A percentile compares a stretch with the other conserved stretches of the same genome.
Evolutionary conservation across 2,797 vertebrate genomes (phyloP).

Genomic region (Mormyrus hasselquistii): DNA sequence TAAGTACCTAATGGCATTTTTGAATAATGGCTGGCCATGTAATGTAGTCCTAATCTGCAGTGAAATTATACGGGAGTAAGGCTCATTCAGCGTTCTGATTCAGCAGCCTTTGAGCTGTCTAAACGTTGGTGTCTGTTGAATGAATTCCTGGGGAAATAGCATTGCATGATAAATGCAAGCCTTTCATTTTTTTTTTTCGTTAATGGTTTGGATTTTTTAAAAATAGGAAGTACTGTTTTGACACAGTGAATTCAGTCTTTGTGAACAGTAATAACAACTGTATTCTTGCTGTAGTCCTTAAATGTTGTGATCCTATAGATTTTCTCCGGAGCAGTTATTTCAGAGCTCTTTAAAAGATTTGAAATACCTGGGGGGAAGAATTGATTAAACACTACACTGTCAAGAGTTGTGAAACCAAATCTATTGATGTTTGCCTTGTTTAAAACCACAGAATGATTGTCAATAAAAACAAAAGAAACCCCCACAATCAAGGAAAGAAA

Average conservation of each 20-base stretch:
- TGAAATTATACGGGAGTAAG: not conserved
- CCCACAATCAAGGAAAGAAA: conserved; percentile 22
- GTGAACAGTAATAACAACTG: not conserved
- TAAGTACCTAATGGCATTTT: not conserved
- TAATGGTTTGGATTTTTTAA: conserved; percentile 8
- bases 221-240: not conserved
- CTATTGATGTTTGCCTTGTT: conserved; percentile 45
- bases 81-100: not conserved
- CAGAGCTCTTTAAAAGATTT: conserved; percentile 37
- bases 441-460: conserved; percentile 24
- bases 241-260: not conserved
- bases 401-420: conserved; percentile 52
- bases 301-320: conserved; percentile 17
- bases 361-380: conserved; percentile 40
- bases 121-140: not conserved
- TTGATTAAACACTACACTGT: conserved; percentile 50
- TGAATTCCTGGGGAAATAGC: conserved; percentile 14
- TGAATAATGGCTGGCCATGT: not conserved
- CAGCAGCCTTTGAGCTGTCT: not conserved
- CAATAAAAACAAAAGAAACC: conserved; percentile 38
- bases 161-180: not conserved
- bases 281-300: conserved; percentile 17
- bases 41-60: not conserved
- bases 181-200: not conserved
- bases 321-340: conserved; percentile 17